phyloP scores from a whole-genome alignment of 2,797 vertebrate genomes.

The Mus caroli region DNA sequence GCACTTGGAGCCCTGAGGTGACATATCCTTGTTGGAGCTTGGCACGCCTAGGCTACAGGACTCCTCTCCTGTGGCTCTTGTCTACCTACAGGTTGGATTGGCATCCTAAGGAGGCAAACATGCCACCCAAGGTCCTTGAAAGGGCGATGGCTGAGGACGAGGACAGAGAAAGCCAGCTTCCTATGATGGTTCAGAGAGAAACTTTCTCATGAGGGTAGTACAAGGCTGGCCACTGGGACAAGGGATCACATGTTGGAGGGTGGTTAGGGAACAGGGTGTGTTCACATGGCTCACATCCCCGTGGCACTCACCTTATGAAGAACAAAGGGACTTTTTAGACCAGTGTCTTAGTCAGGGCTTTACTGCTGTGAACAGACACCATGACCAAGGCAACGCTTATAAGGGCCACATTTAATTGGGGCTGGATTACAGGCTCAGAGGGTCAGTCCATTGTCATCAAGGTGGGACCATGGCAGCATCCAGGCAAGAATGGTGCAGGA shows the following conservation, averaged over 20 bases:
- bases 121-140: neutral
- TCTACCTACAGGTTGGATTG: neutral
- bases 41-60: neutral
- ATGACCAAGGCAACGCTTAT: too few species aligned
- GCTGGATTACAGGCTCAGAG: neutral
- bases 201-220: fast-evolving
- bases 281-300: neutral
- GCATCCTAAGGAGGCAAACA: neutral
- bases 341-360: neutral
- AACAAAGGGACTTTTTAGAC: neutral
- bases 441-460: neutral
- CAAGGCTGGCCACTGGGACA: neutral
- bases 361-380: too few species aligned
- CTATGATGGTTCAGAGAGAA: neutral
- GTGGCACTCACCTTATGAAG: neutral
- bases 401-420: neutral
- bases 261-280: too few species aligned
- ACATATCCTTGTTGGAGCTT: neutral
- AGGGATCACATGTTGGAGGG: neutral
- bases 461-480: neutral
- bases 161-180: neutral
- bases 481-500: neutral
- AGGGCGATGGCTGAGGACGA: neutral
- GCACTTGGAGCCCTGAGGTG: neutral
- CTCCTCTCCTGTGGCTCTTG: neutral